Evolutionary conservation across 2,888 invertebrate genomes (phyloP).

Genomic region (Copidosoma aretas): DNA sequence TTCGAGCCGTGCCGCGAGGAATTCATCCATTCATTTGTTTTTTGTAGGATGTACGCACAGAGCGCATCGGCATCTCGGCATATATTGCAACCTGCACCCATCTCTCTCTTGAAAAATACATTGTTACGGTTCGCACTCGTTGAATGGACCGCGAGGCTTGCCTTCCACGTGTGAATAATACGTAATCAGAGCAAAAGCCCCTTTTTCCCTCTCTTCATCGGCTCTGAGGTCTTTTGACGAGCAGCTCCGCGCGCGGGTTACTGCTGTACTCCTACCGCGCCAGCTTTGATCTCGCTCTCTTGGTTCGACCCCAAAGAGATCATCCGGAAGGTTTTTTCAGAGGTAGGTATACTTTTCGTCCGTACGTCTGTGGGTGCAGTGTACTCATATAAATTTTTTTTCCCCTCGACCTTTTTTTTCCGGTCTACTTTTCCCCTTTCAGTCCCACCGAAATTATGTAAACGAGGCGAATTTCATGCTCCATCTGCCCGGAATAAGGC

Average conservation of each 20-base stretch:
- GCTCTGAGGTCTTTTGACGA: not conserved
- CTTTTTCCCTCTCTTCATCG: not conserved
- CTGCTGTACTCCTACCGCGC: not conserved
- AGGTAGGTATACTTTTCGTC: too few relatives aligned
- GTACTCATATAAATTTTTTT: too few relatives aligned
- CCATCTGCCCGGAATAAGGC: slow-evolving; percentile 33
- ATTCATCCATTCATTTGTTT: too few relatives aligned
- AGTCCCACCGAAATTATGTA: slow-evolving; percentile 22
- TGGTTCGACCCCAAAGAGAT: slow-evolving; percentile 14
- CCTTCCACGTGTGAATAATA: too few relatives aligned
- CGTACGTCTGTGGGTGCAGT: too few relatives aligned
- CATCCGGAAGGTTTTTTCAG: slow-evolving; percentile 14
- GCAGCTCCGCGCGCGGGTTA: too few relatives aligned
- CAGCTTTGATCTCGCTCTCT: slow-evolving; percentile 5
- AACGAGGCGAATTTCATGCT: slow-evolving; percentile 38
- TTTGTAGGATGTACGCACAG: too few relatives aligned
- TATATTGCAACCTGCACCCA: too few relatives aligned
- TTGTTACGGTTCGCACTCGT: not conserved
- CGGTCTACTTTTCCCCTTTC: slow-evolving; percentile 1
- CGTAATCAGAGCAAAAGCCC: slow-evolving; percentile 31
- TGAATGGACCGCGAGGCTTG: slow-evolving; percentile 6
- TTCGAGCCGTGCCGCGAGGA: not conserved
- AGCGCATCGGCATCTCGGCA: too few relatives aligned
- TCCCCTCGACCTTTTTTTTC: not conserved
- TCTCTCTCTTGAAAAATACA: too few relatives aligned